Evolutionary conservation across 2,888 invertebrate genomes (phyloP).

Genomic region (Antitype chi): DNA sequence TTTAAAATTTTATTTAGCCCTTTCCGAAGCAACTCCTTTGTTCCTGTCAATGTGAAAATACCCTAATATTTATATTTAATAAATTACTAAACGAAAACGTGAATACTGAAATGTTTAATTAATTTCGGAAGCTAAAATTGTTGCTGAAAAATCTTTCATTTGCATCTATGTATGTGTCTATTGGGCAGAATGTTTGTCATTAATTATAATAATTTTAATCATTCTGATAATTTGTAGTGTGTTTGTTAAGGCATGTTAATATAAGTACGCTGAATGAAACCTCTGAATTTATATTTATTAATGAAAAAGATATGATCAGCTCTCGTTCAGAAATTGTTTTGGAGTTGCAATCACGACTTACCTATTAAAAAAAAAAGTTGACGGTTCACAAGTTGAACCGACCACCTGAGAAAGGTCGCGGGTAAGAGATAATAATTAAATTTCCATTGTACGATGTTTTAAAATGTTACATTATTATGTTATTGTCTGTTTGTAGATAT

Average conservation of each 20-base stretch:
- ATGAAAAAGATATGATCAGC: neutral
- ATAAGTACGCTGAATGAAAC: neutral
- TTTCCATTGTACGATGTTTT: neutral
- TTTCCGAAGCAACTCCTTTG: slow-evolving; percentile 47
- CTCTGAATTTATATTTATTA: neutral
- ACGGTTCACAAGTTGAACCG: neutral
- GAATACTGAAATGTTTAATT: neutral
- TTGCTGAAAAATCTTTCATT: slow-evolving; percentile 21
- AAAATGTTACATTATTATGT: neutral
- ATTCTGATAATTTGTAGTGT: slow-evolving; percentile 27
- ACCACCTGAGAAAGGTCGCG: too few species aligned
- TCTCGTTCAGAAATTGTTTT: neutral
- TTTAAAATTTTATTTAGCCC: slow-evolving; percentile 57
- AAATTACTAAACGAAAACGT: slow-evolving; percentile 26
- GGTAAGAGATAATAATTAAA: neutral
- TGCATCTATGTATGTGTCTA: slow-evolving; percentile 23
- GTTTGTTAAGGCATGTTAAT: slow-evolving; percentile 1
- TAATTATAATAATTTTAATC: slow-evolving; percentile 29
- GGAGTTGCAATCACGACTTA: neutral
- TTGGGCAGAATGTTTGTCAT: slow-evolving; percentile 24
- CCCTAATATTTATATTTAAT: slow-evolving; percentile 37
- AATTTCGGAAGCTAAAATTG: neutral
- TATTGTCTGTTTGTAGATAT: neutral
- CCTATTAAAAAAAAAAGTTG: neutral
- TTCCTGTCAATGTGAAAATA: slow-evolving; percentile 33